Evolutionary conservation across 2,113 vertebrate genomes (phyloP).

Genomic region (Lagopus leucura): DNA sequence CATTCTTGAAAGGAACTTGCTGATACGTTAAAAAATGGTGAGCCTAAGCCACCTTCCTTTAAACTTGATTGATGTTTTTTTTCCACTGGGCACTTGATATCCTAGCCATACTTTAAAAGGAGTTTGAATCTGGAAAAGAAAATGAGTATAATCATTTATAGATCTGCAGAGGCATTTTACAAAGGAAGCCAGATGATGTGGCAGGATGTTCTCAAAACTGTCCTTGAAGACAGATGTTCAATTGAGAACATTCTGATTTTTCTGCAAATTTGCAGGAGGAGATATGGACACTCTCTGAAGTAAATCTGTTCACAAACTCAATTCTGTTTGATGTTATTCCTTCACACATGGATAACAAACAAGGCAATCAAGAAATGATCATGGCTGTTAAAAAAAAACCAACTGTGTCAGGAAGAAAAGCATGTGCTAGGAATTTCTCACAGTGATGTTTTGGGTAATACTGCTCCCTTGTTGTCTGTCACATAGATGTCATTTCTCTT

Average conservation of each 20-base stretch:
- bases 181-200: neutral
- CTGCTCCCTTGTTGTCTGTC: neutral
- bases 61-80: neutral
- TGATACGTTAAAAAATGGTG: slow-evolving; percentile 23
- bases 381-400: neutral
- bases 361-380: slow-evolving; percentile 36
- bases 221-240: slow-evolving; percentile 28
- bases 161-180: neutral
- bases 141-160: neutral
- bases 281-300: neutral
- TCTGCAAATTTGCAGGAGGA: slow-evolving; percentile 29
- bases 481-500: neutral
- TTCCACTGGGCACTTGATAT: neutral
- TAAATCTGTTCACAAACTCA: slow-evolving; percentile 23
- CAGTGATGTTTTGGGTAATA: slow-evolving; percentile 27
- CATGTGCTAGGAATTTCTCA: slow-evolving; percentile 21
- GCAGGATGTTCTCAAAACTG: slow-evolving; percentile 4
- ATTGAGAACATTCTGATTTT: slow-evolving; percentile 46
- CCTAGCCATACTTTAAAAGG: slow-evolving; percentile 18
- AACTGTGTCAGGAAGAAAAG: slow-evolving; percentile 31
- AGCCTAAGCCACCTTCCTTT: neutral
- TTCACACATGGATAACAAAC: slow-evolving; percentile 18
- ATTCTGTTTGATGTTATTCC: slow-evolving; percentile 26
- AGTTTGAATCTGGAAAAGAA: slow-evolving; percentile 40
- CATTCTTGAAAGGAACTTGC: slow-evolving; percentile 51